Conservation (phyloP, 2,888 invertebrate genomes). For the Podotricha telesiphe region DNA sequence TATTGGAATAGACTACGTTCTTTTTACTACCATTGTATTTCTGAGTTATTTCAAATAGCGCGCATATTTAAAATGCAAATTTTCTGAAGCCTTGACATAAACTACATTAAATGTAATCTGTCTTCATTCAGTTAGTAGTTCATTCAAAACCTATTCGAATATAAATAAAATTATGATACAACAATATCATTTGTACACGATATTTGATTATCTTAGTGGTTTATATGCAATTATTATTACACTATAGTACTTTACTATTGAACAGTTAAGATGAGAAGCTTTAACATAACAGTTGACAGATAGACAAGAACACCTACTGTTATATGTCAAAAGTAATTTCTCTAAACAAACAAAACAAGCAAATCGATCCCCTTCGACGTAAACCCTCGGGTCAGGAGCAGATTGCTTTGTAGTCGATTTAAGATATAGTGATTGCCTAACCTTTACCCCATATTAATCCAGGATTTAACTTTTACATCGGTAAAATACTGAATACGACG, state of each 20-base stretch:
- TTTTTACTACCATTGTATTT: too few relatives aligned
- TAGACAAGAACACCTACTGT: neutral
- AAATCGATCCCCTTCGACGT: slow-evolving; percentile 6
- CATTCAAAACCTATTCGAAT: too few relatives aligned
- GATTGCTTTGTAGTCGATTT: slow-evolving; percentile 29
- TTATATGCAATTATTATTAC: too few relatives aligned
- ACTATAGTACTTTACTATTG: neutral
- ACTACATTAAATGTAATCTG: too few relatives aligned
- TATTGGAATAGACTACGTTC: neutral
- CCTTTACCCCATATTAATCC: slow-evolving; percentile 23
- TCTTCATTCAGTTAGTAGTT: too few relatives aligned
- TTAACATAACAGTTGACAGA: slow-evolving; percentile 3
- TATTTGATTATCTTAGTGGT: too few relatives aligned
- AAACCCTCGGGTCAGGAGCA: slow-evolving; percentile 6
- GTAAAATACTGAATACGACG: neutral
- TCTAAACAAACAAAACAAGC: slow-evolving; percentile 8
- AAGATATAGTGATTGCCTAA: slow-evolving; percentile 29
- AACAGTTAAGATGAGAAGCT: neutral
- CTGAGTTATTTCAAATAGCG: too few relatives aligned
- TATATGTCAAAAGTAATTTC: slow-evolving; percentile 10
- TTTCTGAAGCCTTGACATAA: too few relatives aligned
- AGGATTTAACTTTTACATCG: neutral
- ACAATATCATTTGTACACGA: too few relatives aligned
- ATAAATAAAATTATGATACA: too few relatives aligned
- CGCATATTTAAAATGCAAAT: too few relatives aligned